Evolutionary conservation across 2,888 invertebrate species (phyloP).

Genomic region (Acholoe squamosa): DNA sequence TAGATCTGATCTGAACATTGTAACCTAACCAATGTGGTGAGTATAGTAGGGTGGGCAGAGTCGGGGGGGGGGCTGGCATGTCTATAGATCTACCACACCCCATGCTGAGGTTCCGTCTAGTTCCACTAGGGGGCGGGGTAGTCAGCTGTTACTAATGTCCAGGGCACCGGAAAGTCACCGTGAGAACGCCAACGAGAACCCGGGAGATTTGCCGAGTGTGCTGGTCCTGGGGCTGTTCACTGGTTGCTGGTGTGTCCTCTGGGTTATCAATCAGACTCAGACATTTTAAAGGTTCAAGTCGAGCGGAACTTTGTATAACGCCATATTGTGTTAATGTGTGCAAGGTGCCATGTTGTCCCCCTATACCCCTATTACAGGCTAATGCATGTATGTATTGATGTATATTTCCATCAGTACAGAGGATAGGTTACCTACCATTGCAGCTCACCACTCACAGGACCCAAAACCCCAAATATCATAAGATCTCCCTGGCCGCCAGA

Average conservation of each 20-base stretch:
- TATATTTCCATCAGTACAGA: no score
- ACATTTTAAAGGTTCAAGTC: neutral
- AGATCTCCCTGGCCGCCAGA: no score
- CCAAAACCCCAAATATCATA: no score
- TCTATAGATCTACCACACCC: neutral
- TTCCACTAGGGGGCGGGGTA: neutral
- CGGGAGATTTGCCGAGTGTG: neutral
- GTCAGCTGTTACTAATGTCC: neutral
- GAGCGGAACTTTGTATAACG: no score
- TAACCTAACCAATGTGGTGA: no score
- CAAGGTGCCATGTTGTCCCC: no score
- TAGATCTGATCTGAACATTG: no score
- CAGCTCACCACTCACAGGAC: no score
- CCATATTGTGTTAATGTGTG: no score
- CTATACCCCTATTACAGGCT: no score
- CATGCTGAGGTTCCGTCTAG: neutral
- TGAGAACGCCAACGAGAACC: neutral
- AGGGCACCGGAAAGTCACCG: constrained; percentile 28
- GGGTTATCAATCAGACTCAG: constrained; percentile 22
- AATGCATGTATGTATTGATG: no score
- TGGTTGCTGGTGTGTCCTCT: constrained; percentile 10
- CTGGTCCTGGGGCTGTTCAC: neutral
- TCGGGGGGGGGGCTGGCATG: neutral
- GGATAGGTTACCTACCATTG: no score
- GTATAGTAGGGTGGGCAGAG: neutral